Evolutionary conservation across 1,140 invertebrate species (phyloP), one percentile per base, ranked within the genome.

Genomic region (Macrocentrus cingulum): DNA sequence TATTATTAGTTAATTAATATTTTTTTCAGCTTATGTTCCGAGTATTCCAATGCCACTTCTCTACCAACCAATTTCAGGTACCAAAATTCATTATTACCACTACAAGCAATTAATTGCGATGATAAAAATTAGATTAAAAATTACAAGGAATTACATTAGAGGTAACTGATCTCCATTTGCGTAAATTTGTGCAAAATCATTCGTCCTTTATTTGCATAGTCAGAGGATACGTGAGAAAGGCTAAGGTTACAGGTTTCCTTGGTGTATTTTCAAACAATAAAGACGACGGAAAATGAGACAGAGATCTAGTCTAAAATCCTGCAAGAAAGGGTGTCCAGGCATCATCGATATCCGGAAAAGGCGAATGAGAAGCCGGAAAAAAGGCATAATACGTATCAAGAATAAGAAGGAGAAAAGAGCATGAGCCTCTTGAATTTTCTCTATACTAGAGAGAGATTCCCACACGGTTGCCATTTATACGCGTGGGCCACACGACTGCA

Each of bases 141-240:
- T n/a, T n/a, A n/a, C 25, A 5, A 34, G 37, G 41, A 39, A 60
- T 51, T 51, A 18, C 11, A 2, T 19, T 20, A 18, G 23, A 3
- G 8, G 6, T 6, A 44, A 44, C n/a, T 65, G 60, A 66, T 56
- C n/a, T n/a, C n/a, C n/a, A n/a, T n/a, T n/a, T n/a, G n/a, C n/a
- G n/a, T n/a, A 62, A 49, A 66, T 69, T 73, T 73, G 61, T 55
- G 51, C 61, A 60, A 68, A 64, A 70, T 65, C 56, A 56, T 59
- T 42, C 54, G 59, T 1, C n/a, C 20, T 57, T 64, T 61, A 55
- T 65, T 66, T 59, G 50, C 34, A 15, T 61, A n/a, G n/a, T 68
- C 53, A 56, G 49, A 46, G 59, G 59, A 65, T 44, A 61, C 46
- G 29, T 57, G 45, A 19, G 44, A 16, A 45, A 48, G 53, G 48